Conservation (phyloP, 1,140 invertebrate species). For the Drosophila sp. region DNA sequence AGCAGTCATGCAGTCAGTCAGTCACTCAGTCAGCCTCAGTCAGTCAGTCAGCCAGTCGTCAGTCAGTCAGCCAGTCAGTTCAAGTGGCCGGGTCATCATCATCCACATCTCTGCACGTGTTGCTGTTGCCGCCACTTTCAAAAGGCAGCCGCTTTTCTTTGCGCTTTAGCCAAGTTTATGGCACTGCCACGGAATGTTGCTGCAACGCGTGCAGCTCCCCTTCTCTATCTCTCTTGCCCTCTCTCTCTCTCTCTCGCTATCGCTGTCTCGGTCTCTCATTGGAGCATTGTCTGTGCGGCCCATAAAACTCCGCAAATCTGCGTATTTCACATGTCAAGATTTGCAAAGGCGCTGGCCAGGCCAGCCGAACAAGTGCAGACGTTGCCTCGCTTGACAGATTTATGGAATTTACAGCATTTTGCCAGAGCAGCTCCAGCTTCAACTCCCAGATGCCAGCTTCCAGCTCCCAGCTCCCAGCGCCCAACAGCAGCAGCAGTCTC, state of each 20-base stretch:
- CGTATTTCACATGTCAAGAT: slow-evolving; percentile 82
- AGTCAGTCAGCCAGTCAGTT: slow-evolving; percentile 53
- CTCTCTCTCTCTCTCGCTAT: neutral
- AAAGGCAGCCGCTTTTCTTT: slow-evolving; percentile 69
- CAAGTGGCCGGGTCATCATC: slow-evolving; percentile 77
- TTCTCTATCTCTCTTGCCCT: neutral
- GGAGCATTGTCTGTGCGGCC: slow-evolving; percentile 59
- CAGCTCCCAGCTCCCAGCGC: no score
- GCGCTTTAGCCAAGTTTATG: slow-evolving; percentile 81
- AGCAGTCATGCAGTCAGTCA: slow-evolving; percentile 46
- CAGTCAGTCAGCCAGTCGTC: neutral
- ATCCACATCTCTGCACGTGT: slow-evolving; percentile 48
- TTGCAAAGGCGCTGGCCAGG: slow-evolving; percentile 54
- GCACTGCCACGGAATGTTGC: slow-evolving; percentile 73
- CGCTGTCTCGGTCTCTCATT: slow-evolving; percentile 6
- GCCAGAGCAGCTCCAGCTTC: slow-evolving; percentile 33
- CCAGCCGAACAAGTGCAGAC: slow-evolving; percentile 76
- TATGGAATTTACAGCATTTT: slow-evolving; percentile 77
- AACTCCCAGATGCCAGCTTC: slow-evolving; percentile 3
- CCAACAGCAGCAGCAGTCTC: slow-evolving; percentile 25
- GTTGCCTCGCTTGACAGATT: slow-evolving; percentile 77
- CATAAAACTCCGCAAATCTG: slow-evolving; percentile 82
- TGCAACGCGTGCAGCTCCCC: slow-evolving; percentile 39
- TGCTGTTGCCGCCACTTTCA: slow-evolving; percentile 64
- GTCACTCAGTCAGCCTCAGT: slow-evolving; percentile 1